Base-by-base conservation (phyloP, 2,797 vertebrate genomes). In the Pelodytes ibericus region DNA sequence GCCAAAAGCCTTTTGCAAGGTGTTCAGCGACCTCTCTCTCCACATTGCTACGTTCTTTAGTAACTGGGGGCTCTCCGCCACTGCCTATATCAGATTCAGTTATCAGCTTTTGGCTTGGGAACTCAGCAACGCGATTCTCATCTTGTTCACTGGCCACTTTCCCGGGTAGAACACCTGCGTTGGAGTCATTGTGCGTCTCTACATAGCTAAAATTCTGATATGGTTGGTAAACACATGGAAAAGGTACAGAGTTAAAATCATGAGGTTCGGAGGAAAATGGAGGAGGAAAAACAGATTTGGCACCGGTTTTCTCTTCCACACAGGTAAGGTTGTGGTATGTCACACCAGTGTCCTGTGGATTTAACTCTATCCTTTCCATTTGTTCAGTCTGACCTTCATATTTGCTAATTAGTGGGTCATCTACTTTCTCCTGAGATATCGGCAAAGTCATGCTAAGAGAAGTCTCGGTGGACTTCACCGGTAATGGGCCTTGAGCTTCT, bases 11-110 rank as follows among this genome's bases (percentile, higher is more conserved):
- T 81, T 95, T 94, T 0, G 96, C 96, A 10, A 99, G 88, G 87
- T 98, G 97, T 82, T 99, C 96, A 0, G 97, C 96, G 71, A 98
- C 95, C 81, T 99, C 98, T 61, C 96, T 93, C 78, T 99, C 96
- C 62, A 96, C 96, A 0, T 90, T 95, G 74, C 95, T 99, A 68
- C 95, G 84, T 25, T 87, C 87, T 5, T 82, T 60, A 5, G 68
- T 39, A 2, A 33, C 51, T 3, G 20, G 62, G 5, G 56, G 81
- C 7, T 47, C 49, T 16, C 5, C 39, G 2, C 24, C 13, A 29
- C 27, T 2, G 26, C 57, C 47, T 9, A 70, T 24, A 26, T 49
- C 33, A 2, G 67, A n/a, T 26, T 41, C 31, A 0, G 57, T 7
- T 10, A 79, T 27, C 3, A 29, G 13, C 10, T 60, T 67, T 18